These are phyloP conservation scores for Casuarius casuarius DNA, from an alignment of 2,113 vertebrate genomes.

Conservation along the genomic window DNA sequence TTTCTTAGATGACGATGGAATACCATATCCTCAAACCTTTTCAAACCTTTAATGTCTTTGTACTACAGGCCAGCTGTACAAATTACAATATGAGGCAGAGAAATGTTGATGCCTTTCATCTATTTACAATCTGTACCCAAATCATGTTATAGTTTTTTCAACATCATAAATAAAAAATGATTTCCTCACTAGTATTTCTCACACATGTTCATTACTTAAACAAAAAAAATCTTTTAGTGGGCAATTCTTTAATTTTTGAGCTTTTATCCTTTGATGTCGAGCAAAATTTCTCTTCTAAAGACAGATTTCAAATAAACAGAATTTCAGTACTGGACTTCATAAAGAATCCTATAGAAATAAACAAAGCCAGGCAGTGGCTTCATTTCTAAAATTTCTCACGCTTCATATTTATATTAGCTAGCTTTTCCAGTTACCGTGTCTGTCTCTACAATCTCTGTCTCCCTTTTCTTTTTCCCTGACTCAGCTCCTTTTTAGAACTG, in stretches of 20 bases:
- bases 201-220: not conserved
- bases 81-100: not conserved
- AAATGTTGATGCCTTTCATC: not conserved
- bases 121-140: not conserved
- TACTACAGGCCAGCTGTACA: not conserved
- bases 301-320: not conserved
- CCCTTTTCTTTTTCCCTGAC: not conserved
- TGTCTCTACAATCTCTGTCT: not conserved
- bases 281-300: not conserved
- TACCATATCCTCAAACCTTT: not conserved
- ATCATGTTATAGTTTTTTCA: not conserved
- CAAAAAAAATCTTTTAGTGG: not conserved
- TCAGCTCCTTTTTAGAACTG: not conserved
- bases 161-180: not conserved
- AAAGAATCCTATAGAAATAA: not conserved
- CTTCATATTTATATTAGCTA: not conserved
- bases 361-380: not conserved
- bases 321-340: not conserved
- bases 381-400: not conserved
- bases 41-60: not conserved
- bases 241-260: not conserved
- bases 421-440: not conserved
- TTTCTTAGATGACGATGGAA: not conserved
- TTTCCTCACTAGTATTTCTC: not conserved
- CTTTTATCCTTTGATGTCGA: not conserved